Evolutionary conservation across 2,113 vertebrate genomes (phyloP), one percentile per base, ranked within the genome.

Genomic region (Xiphias gladius): DNA sequence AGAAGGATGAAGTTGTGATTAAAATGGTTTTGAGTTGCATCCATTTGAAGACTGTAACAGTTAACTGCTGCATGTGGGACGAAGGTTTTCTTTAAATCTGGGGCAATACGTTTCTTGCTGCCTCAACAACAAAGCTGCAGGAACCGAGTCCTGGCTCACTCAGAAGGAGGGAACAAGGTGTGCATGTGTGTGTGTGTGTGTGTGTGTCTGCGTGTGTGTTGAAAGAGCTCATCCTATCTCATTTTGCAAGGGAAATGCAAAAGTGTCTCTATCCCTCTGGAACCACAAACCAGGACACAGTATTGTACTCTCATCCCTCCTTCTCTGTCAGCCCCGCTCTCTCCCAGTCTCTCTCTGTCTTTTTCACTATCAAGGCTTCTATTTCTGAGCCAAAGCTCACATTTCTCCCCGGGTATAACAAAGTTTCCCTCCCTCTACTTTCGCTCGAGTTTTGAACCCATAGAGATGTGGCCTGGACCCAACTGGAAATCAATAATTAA

Each of bases 231-330:
- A 83, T 86, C 82, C 86, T 86, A 84, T 93, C 88, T 87, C 79
- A 46, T 88, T 91, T 91, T 91, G 89, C 90, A 86, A 85, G 79
- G 76, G 74, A 84, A 91, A 92, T 83, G 70, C 43, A 30, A 86
- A 86, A 80, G 75, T 89, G 87, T 88, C 85, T 85, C 54, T 73
- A 63, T 93, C 93, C 92, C 92, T 76, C 70, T 86, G 92, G 93
- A 92, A 81, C 86, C 90, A 80, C 87, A 94, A 94, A 92, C 91
- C 93, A 94, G 93, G 91, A 88, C 94, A 92, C 84, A 79, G 80
- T 63, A 57, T 80, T 76, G 59, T 85, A 80, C 87, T 83, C 84
- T 87, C 83, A 75, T 77, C 86, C 68, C 71, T 66, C 65, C 64
- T 46, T 48, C 71, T 72, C 75, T 22, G 12, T 71, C 84, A 35